Base-by-base conservation (phyloP, 2,888 invertebrate species). In the Noctua fimbriata region DNA sequence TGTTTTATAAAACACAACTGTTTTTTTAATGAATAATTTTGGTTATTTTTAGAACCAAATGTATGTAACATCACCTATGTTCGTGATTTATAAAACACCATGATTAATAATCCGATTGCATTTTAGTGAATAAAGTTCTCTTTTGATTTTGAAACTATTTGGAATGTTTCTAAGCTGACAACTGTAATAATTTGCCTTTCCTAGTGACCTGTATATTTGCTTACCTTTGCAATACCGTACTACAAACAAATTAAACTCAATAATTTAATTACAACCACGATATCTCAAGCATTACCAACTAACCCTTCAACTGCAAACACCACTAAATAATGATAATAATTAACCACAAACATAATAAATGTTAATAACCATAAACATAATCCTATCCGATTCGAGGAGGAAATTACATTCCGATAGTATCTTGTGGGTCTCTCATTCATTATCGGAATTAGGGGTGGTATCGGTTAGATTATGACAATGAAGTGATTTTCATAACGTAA, bases 351-450 rank as follows among this genome's bases (percentile, higher is more conserved):
- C 75, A 76, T 82, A 88, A 88, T 88, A 81, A 87, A 87, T 86
- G 86, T 87, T 89, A 87, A 86, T 89, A 82, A 76, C 70, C 47
- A 70, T 87, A 81, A 75, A 82, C 70, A 79, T 77, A 80, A 85
- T 84, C 55, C 78, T 74, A 90, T 89, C 87, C 83, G 82, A 90
- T 89, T 83, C 87, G 84, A 85, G 87, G 75, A 85, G 90, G 92
- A 92, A 92, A 94, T 93, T 93, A 92, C 91, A 88, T 90, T 89
- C 76, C 82, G 93, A 93, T 93, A 90, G 90, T 91, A 93, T 93
- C 92, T 91, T 74, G 67, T 55, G 86, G 89, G 91, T 88, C 90
- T 89, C 92, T 88, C 93, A 92, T 94, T 92, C 88, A 93, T 94
- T 95, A 94, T 92, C 91, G 78, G 32, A 91, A 90, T 92, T 93